phyloP scores from a whole-genome alignment of 2,797 vertebrate species.

The Pipistrellus pygmaeus region DNA sequence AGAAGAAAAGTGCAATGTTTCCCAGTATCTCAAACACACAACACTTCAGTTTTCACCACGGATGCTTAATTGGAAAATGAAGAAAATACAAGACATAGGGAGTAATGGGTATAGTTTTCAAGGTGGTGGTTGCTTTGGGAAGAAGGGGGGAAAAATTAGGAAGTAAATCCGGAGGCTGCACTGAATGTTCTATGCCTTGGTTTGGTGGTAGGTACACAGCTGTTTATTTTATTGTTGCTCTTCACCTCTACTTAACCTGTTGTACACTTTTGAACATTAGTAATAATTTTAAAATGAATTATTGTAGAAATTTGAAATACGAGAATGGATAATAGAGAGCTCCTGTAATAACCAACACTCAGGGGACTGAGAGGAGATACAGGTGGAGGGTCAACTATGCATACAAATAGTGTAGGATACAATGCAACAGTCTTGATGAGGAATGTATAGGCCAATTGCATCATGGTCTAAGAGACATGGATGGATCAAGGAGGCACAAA shows the following conservation, averaged over 20 bases:
- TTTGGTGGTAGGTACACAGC: background rate
- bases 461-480: too few species aligned
- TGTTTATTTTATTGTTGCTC: background rate
- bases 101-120: background rate
- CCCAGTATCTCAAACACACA: background rate
- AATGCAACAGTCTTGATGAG: background rate
- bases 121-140: background rate
- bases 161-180: background rate
- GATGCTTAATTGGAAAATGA: background rate
- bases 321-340: background rate
- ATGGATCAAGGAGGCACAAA: background rate
- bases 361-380: background rate
- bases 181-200: background rate
- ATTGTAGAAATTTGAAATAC: background rate
- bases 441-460: accelerated
- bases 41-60: background rate
- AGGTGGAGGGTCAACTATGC: background rate
- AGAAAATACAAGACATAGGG: background rate
- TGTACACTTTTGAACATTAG: background rate
- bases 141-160: background rate
- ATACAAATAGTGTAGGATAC: too few species aligned
- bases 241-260: background rate
- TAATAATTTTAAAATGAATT: background rate
- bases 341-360: background rate
- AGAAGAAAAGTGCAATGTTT: background rate